Base-by-base conservation (phyloP, 2,888 invertebrate genomes). In the Agriopis marginaria region DNA sequence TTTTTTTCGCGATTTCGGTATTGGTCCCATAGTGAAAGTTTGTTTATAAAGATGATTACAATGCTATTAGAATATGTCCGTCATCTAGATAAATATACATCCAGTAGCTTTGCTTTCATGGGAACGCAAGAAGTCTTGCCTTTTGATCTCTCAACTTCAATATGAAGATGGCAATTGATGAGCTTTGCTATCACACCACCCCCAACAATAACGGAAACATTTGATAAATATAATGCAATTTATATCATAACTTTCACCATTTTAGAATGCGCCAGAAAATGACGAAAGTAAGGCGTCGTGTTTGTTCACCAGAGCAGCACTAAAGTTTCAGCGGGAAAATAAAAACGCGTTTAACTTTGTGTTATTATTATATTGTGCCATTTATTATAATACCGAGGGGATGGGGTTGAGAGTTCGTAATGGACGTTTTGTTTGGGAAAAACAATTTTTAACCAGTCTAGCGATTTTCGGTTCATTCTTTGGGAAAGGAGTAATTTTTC, bases 301-400 rank as follows among this genome's bases (percentile, higher is more conserved):
- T 47, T n/a, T 47, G 59, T 44, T 63, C 66, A 66, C 23, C 56
- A 50, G 63, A 66, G 63, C 87, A 87, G 78, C 83, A 82, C 89
- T 86, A 85, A 89, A 92, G 87, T 92, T 92, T 88, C 73, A 86
- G 86, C 85, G 88, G 88, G 85, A 90, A 93, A 92, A 92, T 92
- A 93, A 93, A 93, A 93, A 91, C 88, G 86, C 90, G 90, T 92
- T 93, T 93, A 93, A 94, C 94, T 94, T 94, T 93, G 91, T 91
- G 93, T 92, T 93, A 93, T 92, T 94, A 93, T 93, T 92, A 93
- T 94, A 93, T 92, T 92, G 93, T 92, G 91, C 90, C 91, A 92
- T 94, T 93, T 94, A 93, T 93, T 93, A 93, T 91, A 89, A 92
- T 91, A 89, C 89, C 82, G 90, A 90, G 91, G 92, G 91, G 93